Percentiles rank a stretch among this genome's conserved stretches.
Evolutionary conservation across 2,888 invertebrate genomes (phyloP).

Genomic region (Pinctada fucata): DNA sequence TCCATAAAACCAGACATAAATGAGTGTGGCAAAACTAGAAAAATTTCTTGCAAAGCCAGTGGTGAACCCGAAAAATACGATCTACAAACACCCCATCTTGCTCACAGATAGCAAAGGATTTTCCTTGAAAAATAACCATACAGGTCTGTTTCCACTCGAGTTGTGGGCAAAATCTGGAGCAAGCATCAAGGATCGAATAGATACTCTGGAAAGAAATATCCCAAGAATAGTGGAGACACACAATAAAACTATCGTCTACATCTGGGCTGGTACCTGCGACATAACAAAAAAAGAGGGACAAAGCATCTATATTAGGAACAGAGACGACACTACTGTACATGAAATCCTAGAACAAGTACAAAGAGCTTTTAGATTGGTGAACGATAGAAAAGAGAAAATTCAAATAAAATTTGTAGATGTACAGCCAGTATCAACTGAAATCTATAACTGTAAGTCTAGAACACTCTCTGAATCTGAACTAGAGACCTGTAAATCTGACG

Average conservation of each 20-base stretch:
- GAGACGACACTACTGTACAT: too few relatives aligned
- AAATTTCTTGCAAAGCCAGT: too few relatives aligned
- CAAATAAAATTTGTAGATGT: neutral
- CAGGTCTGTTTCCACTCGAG: neutral
- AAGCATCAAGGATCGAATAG: neutral
- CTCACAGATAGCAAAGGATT: neutral
- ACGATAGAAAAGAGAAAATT: neutral
- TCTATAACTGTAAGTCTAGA: neutral
- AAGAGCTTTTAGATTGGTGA: neutral
- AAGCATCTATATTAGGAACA: too few relatives aligned
- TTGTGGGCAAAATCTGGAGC: neutral
- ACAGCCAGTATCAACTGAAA: neutral
- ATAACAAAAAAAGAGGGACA: too few relatives aligned
- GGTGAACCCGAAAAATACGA: neutral
- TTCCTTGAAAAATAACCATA: neutral
- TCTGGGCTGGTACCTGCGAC: neutral
- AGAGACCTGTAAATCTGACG: neutral
- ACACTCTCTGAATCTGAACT: neutral
- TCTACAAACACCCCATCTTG: neutral
- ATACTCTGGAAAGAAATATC: neutral
- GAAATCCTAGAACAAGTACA: neutral
- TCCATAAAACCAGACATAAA: too few relatives aligned
- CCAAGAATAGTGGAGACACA: neutral
- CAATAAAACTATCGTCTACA: neutral
- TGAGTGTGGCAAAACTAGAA: too few relatives aligned